phyloP scores from a whole-genome alignment of 2,797 vertebrate genomes.

The Enteromius argenteus region DNA sequence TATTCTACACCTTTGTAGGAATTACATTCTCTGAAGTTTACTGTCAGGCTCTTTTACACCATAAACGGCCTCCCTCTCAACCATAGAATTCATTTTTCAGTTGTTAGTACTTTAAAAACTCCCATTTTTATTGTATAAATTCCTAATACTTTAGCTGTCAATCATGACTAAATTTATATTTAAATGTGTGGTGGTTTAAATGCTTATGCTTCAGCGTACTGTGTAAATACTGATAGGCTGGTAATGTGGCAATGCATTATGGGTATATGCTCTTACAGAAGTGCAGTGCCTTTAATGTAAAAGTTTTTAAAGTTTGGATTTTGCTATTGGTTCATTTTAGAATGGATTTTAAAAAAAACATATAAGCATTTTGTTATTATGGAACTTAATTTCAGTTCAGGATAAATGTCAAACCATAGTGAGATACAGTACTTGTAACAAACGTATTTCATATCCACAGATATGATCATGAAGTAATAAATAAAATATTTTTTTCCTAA shows the following conservation, averaged over 20 bases:
- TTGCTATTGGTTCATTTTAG: neutral
- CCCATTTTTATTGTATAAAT: neutral
- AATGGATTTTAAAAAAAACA: neutral
- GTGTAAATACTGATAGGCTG: neutral
- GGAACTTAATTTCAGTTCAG: neutral
- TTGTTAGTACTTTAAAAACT: neutral
- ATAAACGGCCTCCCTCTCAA: neutral
- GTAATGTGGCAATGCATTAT: neutral
- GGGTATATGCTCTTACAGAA: neutral
- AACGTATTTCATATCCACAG: neutral
- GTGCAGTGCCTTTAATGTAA: neutral
- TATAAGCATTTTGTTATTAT: neutral
- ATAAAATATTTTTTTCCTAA: neutral
- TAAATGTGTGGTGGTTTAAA: neutral
- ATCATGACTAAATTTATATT: neutral
- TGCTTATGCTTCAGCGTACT: neutral
- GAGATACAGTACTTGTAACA: neutral
- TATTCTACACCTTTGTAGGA: neutral
- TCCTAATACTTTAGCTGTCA: neutral
- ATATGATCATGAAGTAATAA: neutral
- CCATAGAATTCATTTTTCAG: neutral
- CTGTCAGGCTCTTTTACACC: neutral
- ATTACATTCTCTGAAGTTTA: neutral
- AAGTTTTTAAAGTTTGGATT: neutral
- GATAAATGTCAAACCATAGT: neutral